Base-by-base conservation (phyloP, 64 coral and sea anemone species). In the Actinia tenebrosa region DNA sequence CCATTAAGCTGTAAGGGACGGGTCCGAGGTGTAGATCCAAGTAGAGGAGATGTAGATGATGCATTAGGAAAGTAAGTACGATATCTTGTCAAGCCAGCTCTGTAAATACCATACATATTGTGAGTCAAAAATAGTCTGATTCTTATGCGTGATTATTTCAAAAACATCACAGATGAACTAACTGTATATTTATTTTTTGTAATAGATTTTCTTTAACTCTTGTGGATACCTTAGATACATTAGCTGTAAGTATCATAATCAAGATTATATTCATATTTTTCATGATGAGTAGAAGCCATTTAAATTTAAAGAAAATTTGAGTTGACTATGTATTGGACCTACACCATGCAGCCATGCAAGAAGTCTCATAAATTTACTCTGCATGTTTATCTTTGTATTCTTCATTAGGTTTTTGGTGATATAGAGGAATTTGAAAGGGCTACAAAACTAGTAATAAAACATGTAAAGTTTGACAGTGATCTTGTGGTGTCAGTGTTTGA, bases 401-500 rank as follows among this genome's bases (percentile, higher is more conserved):
- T 68, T 50, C 20, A 23, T 30, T 80, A 98, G 97, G 93, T 99
- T 87, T 60, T 99, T 86, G 97, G 97, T 85, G 88, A 99, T 86
- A 50, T 95, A 77, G 80, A 88, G 5, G 93, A 99, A 83, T 99
- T 99, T 93, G 97, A 99, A 89, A 87, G 92, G 50, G 97, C 93
- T 56, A 91, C 95, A n/a, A 95, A 92, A 86, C 69, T 99, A 16
- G 97, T 99, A 10, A 95, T 99, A 30, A 83, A 47, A 82, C 91
- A 99, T 86, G 97, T 99, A 23, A 79, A 66, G 26, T 99, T 99
- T 93, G 93, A 99, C 77, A 99, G 80, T 89, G 93, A 99, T 84
- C 79, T 99, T 66, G 97, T 99, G 37, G 97, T 99, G 64, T 99
- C 97, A 3, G 93, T 94, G 44, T 99, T 99, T 95, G 97, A 99